Conservation (phyloP, 1,140 invertebrate genomes). For the Pomacea maculata region DNA sequence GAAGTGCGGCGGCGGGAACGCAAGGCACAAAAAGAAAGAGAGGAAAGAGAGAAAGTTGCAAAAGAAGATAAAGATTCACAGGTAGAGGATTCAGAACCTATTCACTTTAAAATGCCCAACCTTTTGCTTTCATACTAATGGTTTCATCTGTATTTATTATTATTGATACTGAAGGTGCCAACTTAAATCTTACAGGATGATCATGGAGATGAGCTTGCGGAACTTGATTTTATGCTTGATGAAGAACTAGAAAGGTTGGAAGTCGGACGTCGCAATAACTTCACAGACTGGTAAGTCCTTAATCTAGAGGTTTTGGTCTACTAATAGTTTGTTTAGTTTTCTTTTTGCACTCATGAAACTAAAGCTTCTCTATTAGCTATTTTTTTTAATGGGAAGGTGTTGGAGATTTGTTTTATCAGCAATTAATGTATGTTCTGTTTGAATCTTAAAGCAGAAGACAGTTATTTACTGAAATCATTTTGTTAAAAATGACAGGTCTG, state of each 20-base stretch:
- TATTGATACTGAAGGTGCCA: not conserved
- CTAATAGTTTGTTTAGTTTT: not conserved
- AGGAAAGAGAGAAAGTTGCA: constrained; percentile 25
- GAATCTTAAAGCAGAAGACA: not conserved
- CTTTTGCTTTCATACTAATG: too few relatives aligned
- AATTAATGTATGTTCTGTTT: not conserved
- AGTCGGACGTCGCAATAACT: constrained; percentile 81
- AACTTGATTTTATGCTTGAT: constrained; percentile 97
- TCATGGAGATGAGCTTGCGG: constrained; percentile 68
- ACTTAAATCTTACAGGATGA: not conserved
- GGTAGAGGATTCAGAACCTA: too few relatives aligned
- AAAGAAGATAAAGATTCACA: constrained; percentile 18
- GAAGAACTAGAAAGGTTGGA: constrained; percentile 83
- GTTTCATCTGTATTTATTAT: too few relatives aligned
- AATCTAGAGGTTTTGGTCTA: not conserved
- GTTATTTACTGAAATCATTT: not conserved
- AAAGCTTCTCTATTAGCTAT: not conserved
- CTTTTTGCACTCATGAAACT: not conserved
- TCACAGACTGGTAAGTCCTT: constrained; percentile 65
- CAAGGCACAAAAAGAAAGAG: constrained; percentile 26
- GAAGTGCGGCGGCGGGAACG: constrained; percentile 55
- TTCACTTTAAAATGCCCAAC: too few relatives aligned
- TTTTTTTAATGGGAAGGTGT: not conserved
- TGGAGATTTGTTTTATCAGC: not conserved
- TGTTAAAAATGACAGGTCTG: constrained; percentile 60